A percentile compares a stretch with the other conserved stretches of the same genome.
Conservation (phyloP, 2,113 vertebrate species). For the Nannospalax galili region DNA sequence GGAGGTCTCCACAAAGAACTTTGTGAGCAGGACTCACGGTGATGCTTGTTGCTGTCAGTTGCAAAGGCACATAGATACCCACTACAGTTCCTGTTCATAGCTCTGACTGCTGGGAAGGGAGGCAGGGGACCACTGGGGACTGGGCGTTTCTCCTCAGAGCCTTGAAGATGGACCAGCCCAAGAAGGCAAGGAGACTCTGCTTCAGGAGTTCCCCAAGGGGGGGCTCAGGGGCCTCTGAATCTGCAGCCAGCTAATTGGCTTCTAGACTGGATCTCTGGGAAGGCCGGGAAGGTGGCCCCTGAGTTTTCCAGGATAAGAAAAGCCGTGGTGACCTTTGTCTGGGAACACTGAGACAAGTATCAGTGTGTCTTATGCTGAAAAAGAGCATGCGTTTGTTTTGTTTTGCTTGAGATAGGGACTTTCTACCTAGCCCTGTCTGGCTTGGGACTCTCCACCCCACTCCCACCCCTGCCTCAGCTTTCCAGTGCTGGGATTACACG, state of each 20-base stretch:
- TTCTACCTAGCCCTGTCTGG: neutral
- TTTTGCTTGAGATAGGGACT: neutral
- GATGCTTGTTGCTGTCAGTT: neutral
- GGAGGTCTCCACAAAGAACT: neutral
- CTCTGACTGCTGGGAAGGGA: rapidly evolving
- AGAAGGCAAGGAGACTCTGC: neutral
- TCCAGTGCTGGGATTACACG: neutral
- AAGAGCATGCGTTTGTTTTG: neutral
- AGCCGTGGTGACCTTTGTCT: neutral
- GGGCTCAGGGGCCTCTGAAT: neutral
- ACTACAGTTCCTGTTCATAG: neutral
- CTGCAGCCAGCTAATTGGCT: neutral
- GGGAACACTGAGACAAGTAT: neutral
- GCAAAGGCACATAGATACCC: neutral
- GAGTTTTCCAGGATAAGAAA: neutral
- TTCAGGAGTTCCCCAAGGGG: neutral
- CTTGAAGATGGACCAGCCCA: neutral
- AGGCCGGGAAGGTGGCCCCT: neutral
- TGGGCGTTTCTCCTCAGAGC: neutral
- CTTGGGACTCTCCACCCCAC: neutral
- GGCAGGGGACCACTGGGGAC: neutral
- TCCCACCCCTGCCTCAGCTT: neutral
- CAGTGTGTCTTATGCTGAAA: neutral
- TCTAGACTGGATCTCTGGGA: neutral
- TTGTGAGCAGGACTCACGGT: neutral